Evolutionary conservation across 2,888 invertebrate genomes (phyloP), one percentile per base, ranked within the genome.

Genomic region (Lepidocyrtinus sp.): DNA sequence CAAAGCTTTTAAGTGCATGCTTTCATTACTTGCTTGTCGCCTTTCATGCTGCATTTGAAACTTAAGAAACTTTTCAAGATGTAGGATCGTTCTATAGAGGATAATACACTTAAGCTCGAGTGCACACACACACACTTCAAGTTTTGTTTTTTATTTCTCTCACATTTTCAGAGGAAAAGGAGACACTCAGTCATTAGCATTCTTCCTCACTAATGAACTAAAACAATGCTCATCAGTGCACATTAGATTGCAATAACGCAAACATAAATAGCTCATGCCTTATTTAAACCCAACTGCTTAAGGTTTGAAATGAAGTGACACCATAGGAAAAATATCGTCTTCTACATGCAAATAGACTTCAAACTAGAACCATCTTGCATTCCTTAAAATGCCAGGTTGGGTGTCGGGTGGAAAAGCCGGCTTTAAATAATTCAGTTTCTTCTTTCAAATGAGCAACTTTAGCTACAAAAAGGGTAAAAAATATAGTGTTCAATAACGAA

Each of bases 141-240:
- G n/a, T n/a, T n/a, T n/a, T n/a, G n/a, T n/a, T n/a, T n/a, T n/a
- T n/a, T n/a, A n/a, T n/a, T n/a, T n/a, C n/a, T n/a, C n/a, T n/a
- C n/a, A n/a, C n/a, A n/a, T n/a, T n/a, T n/a, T n/a, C n/a, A 36
- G 36, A 12, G 12, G 12, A 36, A 36, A 36, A 36, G 36, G 36
- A 36, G 36, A 36, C 36, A 36, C 36, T 36, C 55, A 63, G 74
- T 79, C 79, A 79, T 79, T 79, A 79, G 70, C 74, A 74, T 73
- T 67, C 65, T 27, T 27, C 59, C 65, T 64, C 75, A 17, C 74
- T 79, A 79, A 79, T 79, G 79, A 79, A 79, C 64, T 79, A 61
- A 79, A 78, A 78, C 78, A 78, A 68, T 77, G 77, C 75, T 55
- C 63, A 26, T 36, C 36, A 36, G 36, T 12, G 36, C 36, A 12